phyloP scores from a whole-genome alignment of 2,888 invertebrate genomes.

The Eretmocerus hayati region DNA sequence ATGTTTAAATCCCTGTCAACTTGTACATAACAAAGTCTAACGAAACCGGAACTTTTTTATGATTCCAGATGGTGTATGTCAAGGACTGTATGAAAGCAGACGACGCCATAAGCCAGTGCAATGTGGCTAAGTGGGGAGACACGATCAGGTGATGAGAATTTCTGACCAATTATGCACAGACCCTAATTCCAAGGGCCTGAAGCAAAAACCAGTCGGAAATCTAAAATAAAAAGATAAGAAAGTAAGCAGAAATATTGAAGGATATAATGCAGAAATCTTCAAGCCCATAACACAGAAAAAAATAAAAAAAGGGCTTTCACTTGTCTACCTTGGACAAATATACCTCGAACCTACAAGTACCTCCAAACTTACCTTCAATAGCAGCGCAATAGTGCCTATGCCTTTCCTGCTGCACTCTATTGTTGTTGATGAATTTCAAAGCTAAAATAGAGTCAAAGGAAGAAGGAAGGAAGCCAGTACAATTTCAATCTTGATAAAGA shows the following conservation, averaged over 20 bases:
- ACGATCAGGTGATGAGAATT: slow-evolving; percentile 44
- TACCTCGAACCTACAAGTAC: slow-evolving; percentile 46
- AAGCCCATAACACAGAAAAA: slow-evolving; percentile 2
- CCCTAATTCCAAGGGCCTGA: slow-evolving; percentile 26
- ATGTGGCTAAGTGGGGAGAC: slow-evolving; percentile 43
- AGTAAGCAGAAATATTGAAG: slow-evolving; percentile 10
- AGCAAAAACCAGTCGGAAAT: slow-evolving; percentile 1
- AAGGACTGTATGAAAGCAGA: slow-evolving; percentile 30
- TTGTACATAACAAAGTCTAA: too few species aligned
- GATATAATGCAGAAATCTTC: slow-evolving; percentile 10
- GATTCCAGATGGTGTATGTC: slow-evolving; percentile 40
- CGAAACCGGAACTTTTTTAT: too few species aligned
- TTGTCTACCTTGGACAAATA: slow-evolving; percentile 39
- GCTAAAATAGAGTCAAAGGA: background rate
- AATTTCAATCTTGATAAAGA: too few species aligned
- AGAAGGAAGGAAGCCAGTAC: too few species aligned
- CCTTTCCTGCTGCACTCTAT: slow-evolving; percentile 24
- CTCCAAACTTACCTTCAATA: slow-evolving; percentile 41
- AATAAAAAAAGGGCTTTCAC: slow-evolving; percentile 5
- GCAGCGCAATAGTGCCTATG: slow-evolving; percentile 45
- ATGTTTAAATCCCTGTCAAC: too few species aligned
- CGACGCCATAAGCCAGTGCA: slow-evolving; percentile 33
- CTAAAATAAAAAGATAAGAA: slow-evolving; percentile 18
- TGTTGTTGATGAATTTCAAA: slow-evolving; percentile 4
- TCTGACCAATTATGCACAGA: slow-evolving; percentile 40